These are phyloP conservation scores for Zophobas morio DNA, from an alignment of 1,140 invertebrate species.

Conservation along the genomic window DNA sequence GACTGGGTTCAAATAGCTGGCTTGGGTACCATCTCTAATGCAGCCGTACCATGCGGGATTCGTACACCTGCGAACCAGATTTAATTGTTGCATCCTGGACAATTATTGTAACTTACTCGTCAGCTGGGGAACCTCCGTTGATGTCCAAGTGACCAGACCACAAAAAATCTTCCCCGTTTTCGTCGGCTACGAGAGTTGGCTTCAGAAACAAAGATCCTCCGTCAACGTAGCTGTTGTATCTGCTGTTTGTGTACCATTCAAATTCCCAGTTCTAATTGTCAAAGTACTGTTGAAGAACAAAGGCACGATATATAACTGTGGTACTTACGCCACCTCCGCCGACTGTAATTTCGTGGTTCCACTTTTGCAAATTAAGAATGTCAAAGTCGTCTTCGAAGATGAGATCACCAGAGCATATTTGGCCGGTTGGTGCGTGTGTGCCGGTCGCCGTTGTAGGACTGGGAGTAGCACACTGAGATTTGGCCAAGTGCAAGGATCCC, in stretches of 20 bases:
- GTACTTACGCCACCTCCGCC: conserved; percentile 75
- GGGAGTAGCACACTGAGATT: not conserved
- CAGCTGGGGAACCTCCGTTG: conserved; percentile 72
- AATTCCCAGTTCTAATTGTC: conserved; percentile 78
- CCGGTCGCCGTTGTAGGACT: conserved; percentile 66
- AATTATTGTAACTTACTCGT: conserved; percentile 65
- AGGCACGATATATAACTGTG: conserved; percentile 1
- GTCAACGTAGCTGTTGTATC: conserved; percentile 74
- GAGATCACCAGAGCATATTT: conserved; percentile 70
- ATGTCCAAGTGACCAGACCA: conserved; percentile 71
- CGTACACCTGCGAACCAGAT: conserved; percentile 70
- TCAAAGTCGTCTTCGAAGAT: conserved; percentile 79
- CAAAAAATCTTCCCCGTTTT: conserved; percentile 69
- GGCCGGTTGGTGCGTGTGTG: conserved; percentile 64
- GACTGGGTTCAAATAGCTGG: conserved; percentile 72
- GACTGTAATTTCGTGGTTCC: conserved; percentile 78
- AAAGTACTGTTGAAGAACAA: conserved; percentile 16
- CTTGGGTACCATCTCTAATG: conserved; percentile 66
- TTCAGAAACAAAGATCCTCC: conserved; percentile 74
- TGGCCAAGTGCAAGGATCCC: too few relatives aligned
- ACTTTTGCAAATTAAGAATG: conserved; percentile 72
- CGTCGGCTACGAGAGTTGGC: conserved; percentile 74
- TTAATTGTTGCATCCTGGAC: not conserved
- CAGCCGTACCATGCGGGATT: conserved; percentile 70
- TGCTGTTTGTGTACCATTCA: conserved; percentile 78